Percentiles rank a stretch among this genome's conserved stretches.
phyloP scores from a whole-genome alignment of 2,797 vertebrate genomes.

The Bovichtus diacanthus region DNA sequence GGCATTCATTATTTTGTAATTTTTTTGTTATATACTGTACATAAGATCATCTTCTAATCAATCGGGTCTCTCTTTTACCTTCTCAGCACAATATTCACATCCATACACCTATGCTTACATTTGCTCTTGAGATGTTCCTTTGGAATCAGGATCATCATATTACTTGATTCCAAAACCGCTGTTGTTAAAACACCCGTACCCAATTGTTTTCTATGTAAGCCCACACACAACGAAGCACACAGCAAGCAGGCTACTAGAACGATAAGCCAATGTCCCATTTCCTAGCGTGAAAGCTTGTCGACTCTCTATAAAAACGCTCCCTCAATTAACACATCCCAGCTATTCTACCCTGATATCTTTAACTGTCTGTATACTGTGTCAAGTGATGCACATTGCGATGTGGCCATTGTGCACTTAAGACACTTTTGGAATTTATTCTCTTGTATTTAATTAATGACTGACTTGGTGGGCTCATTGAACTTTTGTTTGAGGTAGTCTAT shows the following conservation, averaged over 20 bases:
- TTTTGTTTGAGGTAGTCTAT: not conserved
- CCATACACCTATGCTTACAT: not conserved
- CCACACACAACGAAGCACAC: not conserved
- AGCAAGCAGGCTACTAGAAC: not conserved
- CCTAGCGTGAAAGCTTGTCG: not conserved
- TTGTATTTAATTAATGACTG: not conserved
- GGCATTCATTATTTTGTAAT: constrained; percentile 4
- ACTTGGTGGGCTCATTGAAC: not conserved
- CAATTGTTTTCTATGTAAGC: not conserved
- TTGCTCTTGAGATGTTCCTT: not conserved
- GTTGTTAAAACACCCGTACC: not conserved
- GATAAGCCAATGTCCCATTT: not conserved
- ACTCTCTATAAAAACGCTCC: not conserved
- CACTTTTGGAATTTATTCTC: constrained; percentile 13
- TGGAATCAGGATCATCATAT: not conserved
- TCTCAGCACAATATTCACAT: not conserved
- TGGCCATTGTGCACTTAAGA: not conserved
- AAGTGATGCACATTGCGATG: not conserved
- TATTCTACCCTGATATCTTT: constrained; percentile 16
- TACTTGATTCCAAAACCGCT: constrained; percentile 5
- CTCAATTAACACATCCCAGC: not conserved
- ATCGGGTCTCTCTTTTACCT: not conserved
- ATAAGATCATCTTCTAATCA: not conserved
- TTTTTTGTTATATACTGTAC: not conserved
- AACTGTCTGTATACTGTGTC: not conserved